Evolutionary conservation across 1,140 invertebrate species (phyloP).

Genomic region (Leptinotarsa lineolata): DNA sequence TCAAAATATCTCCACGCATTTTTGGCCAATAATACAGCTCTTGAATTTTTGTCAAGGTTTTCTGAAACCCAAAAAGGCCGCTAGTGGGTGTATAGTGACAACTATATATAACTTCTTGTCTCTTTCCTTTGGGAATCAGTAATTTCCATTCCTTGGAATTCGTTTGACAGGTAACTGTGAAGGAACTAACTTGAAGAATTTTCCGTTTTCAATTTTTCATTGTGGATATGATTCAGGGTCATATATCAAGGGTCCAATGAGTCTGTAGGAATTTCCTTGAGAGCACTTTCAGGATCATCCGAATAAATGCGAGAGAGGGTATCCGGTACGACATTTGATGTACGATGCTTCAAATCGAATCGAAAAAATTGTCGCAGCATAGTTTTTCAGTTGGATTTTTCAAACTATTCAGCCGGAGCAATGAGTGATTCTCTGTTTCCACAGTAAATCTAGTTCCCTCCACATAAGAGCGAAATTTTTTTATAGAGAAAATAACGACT

Average conservation of each 20-base stretch:
- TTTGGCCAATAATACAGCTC: not conserved
- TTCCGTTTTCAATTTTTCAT: slow-evolving; percentile 26
- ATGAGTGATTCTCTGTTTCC: slow-evolving; percentile 48
- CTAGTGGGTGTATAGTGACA: slow-evolving; percentile 30
- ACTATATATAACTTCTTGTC: not conserved
- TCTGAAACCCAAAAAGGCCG: slow-evolving; percentile 15
- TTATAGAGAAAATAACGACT: slow-evolving; percentile 55
- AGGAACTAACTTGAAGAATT: slow-evolving; percentile 27
- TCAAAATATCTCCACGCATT: not conserved
- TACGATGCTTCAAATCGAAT: slow-evolving; percentile 17
- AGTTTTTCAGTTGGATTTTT: slow-evolving; percentile 43
- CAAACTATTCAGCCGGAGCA: slow-evolving; percentile 24
- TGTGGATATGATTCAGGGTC: slow-evolving; percentile 23
- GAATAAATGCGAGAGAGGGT: slow-evolving; percentile 43
- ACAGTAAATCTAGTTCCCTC: slow-evolving; percentile 56
- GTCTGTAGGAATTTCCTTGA: not conserved
- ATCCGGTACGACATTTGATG: slow-evolving; percentile 51
- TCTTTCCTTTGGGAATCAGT: slow-evolving; percentile 30
- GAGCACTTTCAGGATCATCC: not conserved
- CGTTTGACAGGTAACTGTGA: not conserved
- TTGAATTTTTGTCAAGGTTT: slow-evolving; percentile 26
- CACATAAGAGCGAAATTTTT: slow-evolving; percentile 56
- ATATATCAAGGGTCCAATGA: slow-evolving; percentile 16
- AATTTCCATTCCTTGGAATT: slow-evolving; percentile 43
- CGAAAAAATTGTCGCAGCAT: slow-evolving; percentile 15